phyloP scores from a whole-genome alignment of 37 sponge, comb jelly and placozoan species.

The Spongilla lacustris region DNA sequence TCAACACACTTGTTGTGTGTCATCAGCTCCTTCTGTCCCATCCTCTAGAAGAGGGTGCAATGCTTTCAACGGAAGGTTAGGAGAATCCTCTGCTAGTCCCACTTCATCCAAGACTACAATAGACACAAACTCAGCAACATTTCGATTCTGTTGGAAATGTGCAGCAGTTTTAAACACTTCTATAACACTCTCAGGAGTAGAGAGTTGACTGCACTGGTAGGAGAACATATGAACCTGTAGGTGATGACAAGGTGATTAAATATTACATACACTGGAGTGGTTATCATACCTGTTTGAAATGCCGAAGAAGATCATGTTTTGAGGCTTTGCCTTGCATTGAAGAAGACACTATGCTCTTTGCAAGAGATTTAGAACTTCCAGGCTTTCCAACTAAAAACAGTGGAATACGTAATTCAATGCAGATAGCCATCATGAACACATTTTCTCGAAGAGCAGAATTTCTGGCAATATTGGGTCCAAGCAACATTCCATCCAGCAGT shows the following conservation, averaged over 20 bases:
- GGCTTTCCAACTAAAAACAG: constrained; percentile 98
- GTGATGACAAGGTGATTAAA: background rate
- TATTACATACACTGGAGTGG: background rate
- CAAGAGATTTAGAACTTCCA: constrained; percentile 96
- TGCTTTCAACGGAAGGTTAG: constrained; percentile 86
- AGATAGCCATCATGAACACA: constrained; percentile 98
- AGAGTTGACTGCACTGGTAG: constrained; percentile 91
- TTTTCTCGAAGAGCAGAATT: constrained; percentile 96
- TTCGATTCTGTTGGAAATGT: constrained; percentile 59
- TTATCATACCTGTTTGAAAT: constrained; percentile 55
- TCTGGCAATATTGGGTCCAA: constrained; percentile 79
- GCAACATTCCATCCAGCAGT: constrained; percentile 54
- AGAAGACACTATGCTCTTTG: constrained; percentile 81
- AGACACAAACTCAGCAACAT: constrained; percentile 54
- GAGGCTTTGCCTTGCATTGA: constrained; percentile 83
- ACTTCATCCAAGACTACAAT: constrained; percentile 94
- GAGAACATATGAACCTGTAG: constrained; percentile 79
- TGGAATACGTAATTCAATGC: constrained; percentile 95
- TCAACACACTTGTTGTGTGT: background rate
- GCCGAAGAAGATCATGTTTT: constrained; percentile 17
- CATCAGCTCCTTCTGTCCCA: constrained; percentile 76
- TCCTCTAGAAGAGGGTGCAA: constrained; percentile 91
- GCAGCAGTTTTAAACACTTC: constrained; percentile 68
- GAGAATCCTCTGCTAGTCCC: constrained; percentile 93
- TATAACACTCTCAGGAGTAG: constrained; percentile 85